Evolutionary conservation across 2,888 invertebrate species (phyloP).

Genomic region (Tenthredo amoena): DNA sequence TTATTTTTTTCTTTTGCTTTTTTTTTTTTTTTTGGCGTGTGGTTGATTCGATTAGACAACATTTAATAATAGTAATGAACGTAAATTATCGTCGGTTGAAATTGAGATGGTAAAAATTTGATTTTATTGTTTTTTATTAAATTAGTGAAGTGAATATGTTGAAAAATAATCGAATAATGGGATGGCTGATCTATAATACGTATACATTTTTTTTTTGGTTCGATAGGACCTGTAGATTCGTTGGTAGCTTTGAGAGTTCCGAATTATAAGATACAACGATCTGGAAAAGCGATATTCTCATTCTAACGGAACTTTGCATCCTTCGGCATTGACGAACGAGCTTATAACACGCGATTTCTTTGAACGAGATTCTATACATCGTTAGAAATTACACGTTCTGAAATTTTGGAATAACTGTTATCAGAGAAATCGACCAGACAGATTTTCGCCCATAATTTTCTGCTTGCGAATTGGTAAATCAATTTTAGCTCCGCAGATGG

Average conservation of each 20-base stretch:
- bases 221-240: neutral
- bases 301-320: conserved; percentile 9
- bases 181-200: neutral
- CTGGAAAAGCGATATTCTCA: neutral
- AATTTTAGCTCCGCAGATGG: neutral
- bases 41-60: neutral
- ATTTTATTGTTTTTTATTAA: neutral
- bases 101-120: neutral
- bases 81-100: neutral
- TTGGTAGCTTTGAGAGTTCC: neutral
- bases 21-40: neutral
- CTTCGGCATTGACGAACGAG: conserved; percentile 16
- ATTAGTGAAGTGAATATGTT: neutral
- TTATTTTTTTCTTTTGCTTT: neutral
- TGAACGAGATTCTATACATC: conserved; percentile 1
- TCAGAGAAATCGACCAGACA: neutral
- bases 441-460: conserved; percentile 18
- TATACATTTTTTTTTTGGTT: neutral
- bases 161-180: neutral
- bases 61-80: neutral
- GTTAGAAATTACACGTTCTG: neutral
- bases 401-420: conserved; percentile 5
- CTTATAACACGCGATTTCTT: conserved; percentile 19
- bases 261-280: neutral
- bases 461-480: neutral